A percentile compares a stretch with the other conserved stretches of the same genome.
Evolutionary conservation across 1,140 invertebrate species (phyloP).

Genomic region (Drosophila melanogaster): DNA sequence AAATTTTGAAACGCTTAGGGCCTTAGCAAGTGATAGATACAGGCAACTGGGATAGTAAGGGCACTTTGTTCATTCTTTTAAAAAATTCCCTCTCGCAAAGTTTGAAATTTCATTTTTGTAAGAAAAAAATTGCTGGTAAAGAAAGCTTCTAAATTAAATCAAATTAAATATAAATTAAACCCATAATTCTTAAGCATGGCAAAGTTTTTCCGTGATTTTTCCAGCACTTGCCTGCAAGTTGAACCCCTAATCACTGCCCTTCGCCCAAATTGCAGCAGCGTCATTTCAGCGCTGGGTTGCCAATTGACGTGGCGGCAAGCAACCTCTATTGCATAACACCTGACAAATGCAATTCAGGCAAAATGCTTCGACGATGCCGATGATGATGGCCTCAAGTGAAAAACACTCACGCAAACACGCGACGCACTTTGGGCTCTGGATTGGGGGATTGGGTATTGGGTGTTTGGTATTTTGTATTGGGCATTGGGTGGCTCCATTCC

Average conservation of each 20-base stretch:
- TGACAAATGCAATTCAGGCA: constrained; percentile 40
- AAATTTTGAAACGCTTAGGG: background rate
- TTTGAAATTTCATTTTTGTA: background rate
- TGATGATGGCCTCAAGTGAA: constrained; percentile 59
- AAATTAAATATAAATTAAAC: too few species aligned
- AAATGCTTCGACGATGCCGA: constrained; percentile 10
- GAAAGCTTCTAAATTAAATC: too few species aligned
- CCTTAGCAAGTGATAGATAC: constrained; percentile 6
- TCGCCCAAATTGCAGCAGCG: background rate
- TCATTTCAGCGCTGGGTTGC: constrained; percentile 8
- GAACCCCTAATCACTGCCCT: background rate
- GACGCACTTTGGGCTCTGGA: constrained; percentile 31
- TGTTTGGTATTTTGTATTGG: too few species aligned
- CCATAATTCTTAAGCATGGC: background rate
- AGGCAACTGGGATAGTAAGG: too few species aligned
- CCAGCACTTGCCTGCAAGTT: background rate
- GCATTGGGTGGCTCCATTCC: constrained; percentile 20
- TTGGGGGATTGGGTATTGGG: background rate
- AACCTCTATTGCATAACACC: constrained; percentile 53
- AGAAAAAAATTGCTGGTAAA: background rate
- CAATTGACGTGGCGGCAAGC: constrained; percentile 16
- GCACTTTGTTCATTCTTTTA: too few species aligned
- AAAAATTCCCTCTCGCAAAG: background rate
- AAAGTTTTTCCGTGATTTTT: background rate
- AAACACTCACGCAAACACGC: constrained; percentile 57